These are phyloP conservation scores for Leucoraja ocellata DNA, from an alignment of 2,797 vertebrate species.

Conservation along the genomic window DNA sequence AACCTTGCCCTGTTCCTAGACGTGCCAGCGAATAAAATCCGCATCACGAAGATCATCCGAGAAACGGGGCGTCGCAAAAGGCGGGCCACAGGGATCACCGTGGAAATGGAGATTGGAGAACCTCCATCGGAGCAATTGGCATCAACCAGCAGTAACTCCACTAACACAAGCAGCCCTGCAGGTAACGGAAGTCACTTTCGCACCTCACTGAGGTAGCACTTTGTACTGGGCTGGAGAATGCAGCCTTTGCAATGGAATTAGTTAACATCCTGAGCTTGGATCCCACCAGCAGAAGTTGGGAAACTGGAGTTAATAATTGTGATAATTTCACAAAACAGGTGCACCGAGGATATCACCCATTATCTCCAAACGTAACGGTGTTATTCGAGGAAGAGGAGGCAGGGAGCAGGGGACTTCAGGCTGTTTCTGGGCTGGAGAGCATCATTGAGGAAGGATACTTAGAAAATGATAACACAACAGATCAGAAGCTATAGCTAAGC, in stretches of 20 bases:
- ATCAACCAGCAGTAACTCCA: background rate
- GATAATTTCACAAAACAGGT: too few species aligned
- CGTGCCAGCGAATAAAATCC: slow-evolving; percentile 66
- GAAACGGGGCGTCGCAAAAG: slow-evolving; percentile 46
- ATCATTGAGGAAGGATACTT: too few species aligned
- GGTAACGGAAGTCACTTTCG: slow-evolving; percentile 48
- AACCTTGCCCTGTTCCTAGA: slow-evolving; percentile 71
- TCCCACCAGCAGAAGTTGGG: background rate
- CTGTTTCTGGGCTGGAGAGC: too few species aligned
- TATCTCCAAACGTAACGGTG: too few species aligned
- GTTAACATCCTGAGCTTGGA: background rate
- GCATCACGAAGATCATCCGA: slow-evolving; percentile 62
- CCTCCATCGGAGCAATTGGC: slow-evolving; percentile 53
- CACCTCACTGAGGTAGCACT: background rate
- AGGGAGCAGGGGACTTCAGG: too few species aligned
- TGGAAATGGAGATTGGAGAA: slow-evolving; percentile 68
- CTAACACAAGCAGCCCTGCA: slow-evolving; percentile 49
- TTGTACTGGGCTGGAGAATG: background rate
- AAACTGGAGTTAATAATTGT: background rate
- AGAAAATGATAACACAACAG: too few species aligned
- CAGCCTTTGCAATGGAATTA: background rate
- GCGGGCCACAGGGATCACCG: slow-evolving; percentile 50
- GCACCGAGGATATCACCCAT: background rate
- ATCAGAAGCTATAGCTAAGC: too few species aligned
- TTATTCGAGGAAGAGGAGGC: too few species aligned